Conservation (phyloP, 2,888 invertebrate species). For the Tenthredo mesomela region DNA sequence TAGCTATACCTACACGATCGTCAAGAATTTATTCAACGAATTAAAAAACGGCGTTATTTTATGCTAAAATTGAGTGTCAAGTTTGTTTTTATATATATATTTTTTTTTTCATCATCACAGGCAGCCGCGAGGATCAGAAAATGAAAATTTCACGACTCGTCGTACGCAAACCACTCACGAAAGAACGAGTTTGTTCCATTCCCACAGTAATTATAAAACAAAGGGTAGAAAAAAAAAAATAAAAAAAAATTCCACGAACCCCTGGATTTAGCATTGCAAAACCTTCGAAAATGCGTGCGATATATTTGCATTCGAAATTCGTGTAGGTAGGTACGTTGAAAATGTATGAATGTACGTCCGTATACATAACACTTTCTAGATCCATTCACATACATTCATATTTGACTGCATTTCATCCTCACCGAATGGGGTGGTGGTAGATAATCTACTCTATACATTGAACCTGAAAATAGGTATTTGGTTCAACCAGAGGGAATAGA, state of each 20-base stretch:
- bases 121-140: background rate
- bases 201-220: background rate
- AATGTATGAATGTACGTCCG: background rate
- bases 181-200: slow-evolving; percentile 2
- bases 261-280: background rate
- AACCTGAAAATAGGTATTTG: background rate
- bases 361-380: background rate
- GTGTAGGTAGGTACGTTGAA: background rate
- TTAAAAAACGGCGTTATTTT: background rate
- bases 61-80: background rate
- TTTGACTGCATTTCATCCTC: background rate
- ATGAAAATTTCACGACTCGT: slow-evolving; percentile 11
- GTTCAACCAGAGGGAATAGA: background rate
- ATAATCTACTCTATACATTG: background rate
- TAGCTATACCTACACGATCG: background rate
- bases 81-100: background rate
- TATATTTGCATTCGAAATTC: background rate
- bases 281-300: background rate
- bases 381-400: background rate
- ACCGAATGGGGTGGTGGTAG: background rate
- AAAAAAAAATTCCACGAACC: background rate
- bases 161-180: background rate
- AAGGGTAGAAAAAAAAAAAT: background rate
- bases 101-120: background rate
- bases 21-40: background rate